A percentile compares a stretch with the other conserved stretches of the same genome.
phyloP scores from a whole-genome alignment of 2,797 vertebrate genomes.

The Coracias cyanogaster region DNA sequence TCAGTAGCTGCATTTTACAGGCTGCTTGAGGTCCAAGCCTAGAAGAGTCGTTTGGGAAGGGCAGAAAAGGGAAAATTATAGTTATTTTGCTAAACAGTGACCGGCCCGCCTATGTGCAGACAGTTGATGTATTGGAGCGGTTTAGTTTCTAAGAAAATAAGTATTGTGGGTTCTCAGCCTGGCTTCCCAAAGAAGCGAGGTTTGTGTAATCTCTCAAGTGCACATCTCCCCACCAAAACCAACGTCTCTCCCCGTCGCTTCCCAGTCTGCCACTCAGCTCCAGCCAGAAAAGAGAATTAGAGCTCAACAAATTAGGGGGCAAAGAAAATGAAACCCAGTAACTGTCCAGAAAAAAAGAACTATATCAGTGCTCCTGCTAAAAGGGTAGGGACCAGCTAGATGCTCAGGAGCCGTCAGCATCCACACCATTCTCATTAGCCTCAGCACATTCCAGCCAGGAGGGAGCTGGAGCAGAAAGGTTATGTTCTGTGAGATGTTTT shows the following conservation, averaged over 20 bases:
- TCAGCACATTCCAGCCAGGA: not conserved
- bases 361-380: not conserved
- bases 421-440: fast-evolving
- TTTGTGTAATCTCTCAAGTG: not conserved
- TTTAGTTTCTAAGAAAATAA: conserved; percentile 35
- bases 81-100: not conserved
- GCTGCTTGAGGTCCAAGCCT: not conserved
- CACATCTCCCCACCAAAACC: not conserved
- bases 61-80: not conserved
- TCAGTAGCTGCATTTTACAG: not conserved
- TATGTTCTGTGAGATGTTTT: fast-evolving
- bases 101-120: not conserved
- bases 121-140: not conserved
- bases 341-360: not conserved
- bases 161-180: not conserved
- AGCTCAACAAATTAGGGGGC: not conserved
- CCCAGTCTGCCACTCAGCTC: not conserved
- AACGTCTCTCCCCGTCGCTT: not conserved
- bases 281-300: not conserved
- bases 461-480: not conserved
- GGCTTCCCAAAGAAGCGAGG: not conserved
- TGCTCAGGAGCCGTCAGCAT: not conserved
- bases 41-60: not conserved
- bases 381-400: not conserved
- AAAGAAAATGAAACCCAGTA: not conserved